phyloP scores from a whole-genome alignment of 1,140 invertebrate genomes.

The Hydropsyche tenuis region DNA sequence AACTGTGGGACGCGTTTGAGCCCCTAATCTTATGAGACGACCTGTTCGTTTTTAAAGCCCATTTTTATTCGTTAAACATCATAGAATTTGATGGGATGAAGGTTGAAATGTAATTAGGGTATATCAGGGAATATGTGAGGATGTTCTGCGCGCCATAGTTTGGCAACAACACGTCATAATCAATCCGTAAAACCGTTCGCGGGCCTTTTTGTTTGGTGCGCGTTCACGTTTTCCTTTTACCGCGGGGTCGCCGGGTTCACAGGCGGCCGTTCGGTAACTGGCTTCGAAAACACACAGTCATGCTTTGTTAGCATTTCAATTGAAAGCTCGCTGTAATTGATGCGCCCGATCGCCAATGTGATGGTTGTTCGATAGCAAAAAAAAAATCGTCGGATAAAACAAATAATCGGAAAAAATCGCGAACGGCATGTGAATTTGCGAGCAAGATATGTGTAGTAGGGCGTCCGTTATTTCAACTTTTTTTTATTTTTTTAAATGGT shows the following conservation, averaged over 20 bases:
- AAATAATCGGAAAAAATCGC: too few species aligned
- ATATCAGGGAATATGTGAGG: too few species aligned
- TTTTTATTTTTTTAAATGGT: too few species aligned
- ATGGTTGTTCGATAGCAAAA: not conserved
- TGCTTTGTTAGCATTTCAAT: slow-evolving; percentile 36
- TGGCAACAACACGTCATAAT: slow-evolving; percentile 38
- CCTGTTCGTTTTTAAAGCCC: too few species aligned
- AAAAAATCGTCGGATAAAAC: too few species aligned
- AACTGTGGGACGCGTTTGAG: slow-evolving; percentile 11
- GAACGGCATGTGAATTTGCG: too few species aligned
- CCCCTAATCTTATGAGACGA: too few species aligned
- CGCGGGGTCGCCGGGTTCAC: slow-evolving; percentile 44
- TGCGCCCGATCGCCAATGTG: slow-evolving; percentile 12
- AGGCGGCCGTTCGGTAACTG: slow-evolving; percentile 36
- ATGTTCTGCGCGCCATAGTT: not conserved
- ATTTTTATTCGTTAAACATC: too few species aligned
- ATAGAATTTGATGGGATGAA: too few species aligned
- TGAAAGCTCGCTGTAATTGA: slow-evolving; percentile 31
- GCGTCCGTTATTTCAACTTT: too few species aligned
- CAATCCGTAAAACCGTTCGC: slow-evolving; percentile 44
- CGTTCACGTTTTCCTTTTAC: slow-evolving; percentile 46
- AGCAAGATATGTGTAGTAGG: too few species aligned
- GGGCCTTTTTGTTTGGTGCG: slow-evolving; percentile 32
- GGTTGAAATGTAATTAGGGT: too few species aligned
- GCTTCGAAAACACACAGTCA: slow-evolving; percentile 32